These are phyloP conservation scores for Podabrus alpinus DNA, from an alignment of 2,888 invertebrate species.

Conservation along the genomic window DNA sequence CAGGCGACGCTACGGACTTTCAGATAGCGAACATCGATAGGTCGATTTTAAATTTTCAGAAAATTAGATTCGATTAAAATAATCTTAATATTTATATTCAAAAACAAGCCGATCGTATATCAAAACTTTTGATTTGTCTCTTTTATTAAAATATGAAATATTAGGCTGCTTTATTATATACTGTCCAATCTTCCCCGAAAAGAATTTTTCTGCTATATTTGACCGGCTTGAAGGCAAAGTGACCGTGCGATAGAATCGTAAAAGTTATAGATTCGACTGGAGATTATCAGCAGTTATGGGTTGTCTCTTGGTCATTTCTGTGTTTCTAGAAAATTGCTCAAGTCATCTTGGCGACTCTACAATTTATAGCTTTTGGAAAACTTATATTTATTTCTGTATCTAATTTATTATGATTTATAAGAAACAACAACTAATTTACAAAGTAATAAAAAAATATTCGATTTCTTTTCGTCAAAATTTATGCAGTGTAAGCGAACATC, in stretches of 20 bases:
- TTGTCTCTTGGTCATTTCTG: slow-evolving; percentile 51
- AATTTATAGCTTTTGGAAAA: slow-evolving; percentile 22
- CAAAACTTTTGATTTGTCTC: background rate
- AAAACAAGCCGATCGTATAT: background rate
- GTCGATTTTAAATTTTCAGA: slow-evolving; percentile 45
- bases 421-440: background rate
- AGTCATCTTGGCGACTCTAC: slow-evolving; percentile 40
- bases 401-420: background rate
- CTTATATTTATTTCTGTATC: slow-evolving; percentile 1
- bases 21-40: slow-evolving; percentile 44
- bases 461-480: background rate
- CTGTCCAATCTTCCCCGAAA: slow-evolving; percentile 8
- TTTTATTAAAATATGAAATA: background rate
- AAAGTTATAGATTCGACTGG: slow-evolving; percentile 53
- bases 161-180: background rate
- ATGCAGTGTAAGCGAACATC: slow-evolving; percentile 19
- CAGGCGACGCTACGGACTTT: slow-evolving; percentile 42
- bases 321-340: slow-evolving; percentile 50
- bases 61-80: slow-evolving; percentile 50
- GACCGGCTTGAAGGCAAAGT: slow-evolving; percentile 40
- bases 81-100: background rate
- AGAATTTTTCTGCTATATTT: slow-evolving; percentile 18
- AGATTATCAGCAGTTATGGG: slow-evolving; percentile 54
- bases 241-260: slow-evolving; percentile 52
- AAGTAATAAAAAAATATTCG: background rate